Conservation (phyloP, 2,888 invertebrate species). For the Penaeus monodon region DNA sequence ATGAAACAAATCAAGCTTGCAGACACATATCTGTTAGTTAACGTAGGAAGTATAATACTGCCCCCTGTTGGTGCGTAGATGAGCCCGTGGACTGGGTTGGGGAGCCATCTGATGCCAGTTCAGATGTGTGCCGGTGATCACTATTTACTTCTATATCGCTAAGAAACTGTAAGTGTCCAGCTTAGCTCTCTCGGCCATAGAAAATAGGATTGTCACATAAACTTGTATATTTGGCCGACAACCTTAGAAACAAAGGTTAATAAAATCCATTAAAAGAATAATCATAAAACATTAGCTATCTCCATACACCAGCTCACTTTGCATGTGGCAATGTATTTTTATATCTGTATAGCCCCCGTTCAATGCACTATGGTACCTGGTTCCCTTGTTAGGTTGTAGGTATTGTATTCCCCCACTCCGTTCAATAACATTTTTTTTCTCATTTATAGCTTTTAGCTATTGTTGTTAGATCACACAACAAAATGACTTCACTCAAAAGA, state of each 20-base stretch:
- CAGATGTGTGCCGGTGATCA: constrained; percentile 78
- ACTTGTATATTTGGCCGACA: constrained; percentile 57
- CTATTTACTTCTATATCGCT: constrained; percentile 78
- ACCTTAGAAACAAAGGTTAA: constrained; percentile 30
- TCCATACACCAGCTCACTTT: too few species aligned
- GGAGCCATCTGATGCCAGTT: constrained; percentile 89
- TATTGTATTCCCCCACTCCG: too few species aligned
- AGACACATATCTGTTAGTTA: not conserved
- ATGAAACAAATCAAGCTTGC: not conserved
- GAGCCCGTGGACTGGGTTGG: constrained; percentile 84
- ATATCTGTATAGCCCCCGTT: too few species aligned
- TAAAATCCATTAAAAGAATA: not conserved
- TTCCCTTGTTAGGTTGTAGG: not conserved
- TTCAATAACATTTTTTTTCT: too few species aligned
- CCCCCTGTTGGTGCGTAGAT: constrained; percentile 87
- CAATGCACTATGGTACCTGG: not conserved
- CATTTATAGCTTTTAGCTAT: too few species aligned
- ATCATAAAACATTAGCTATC: too few species aligned
- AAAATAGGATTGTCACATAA: constrained; percentile 48
- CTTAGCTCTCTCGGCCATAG: constrained; percentile 4
- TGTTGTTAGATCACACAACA: too few species aligned
- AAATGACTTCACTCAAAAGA: too few species aligned
- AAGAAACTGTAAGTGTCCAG: constrained; percentile 68
- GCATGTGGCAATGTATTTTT: too few species aligned
- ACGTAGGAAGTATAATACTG: constrained; percentile 79